phyloP scores from a whole-genome alignment of 2,113 vertebrate species.

The Megaleporinus macrocephalus region DNA sequence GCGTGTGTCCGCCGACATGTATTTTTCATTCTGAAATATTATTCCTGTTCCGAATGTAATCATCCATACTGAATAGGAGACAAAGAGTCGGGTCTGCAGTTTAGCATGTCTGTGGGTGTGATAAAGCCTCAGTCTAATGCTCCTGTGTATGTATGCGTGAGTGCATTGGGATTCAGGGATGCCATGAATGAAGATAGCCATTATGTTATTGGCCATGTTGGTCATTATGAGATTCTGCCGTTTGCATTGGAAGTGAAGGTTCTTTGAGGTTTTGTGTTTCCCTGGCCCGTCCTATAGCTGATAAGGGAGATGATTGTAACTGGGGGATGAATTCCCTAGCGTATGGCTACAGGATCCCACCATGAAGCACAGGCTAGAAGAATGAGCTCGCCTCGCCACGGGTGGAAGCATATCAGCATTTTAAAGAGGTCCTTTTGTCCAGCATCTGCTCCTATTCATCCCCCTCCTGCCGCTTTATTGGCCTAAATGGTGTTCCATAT shows the following conservation, averaged over 20 bases:
- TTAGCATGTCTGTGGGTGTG: slow-evolving; percentile 29
- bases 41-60: slow-evolving; percentile 40
- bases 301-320: slow-evolving; percentile 42
- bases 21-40: slow-evolving; percentile 27
- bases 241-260: slow-evolving; percentile 18
- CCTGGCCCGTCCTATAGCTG: slow-evolving; percentile 14
- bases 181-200: neutral
- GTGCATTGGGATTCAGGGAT: neutral
- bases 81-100: slow-evolving; percentile 28
- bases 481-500: slow-evolving; percentile 46
- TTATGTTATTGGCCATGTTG: slow-evolving; percentile 31
- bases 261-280: slow-evolving; percentile 30
- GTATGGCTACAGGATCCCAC: slow-evolving; percentile 20
- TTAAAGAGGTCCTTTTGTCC: slow-evolving; percentile 52
- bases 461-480: slow-evolving; percentile 47
- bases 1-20: neutral
- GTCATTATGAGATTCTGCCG: slow-evolving; percentile 32
- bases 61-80: slow-evolving; percentile 39
- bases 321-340: slow-evolving; percentile 27
- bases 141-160: neutral
- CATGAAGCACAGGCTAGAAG: slow-evolving; percentile 33
- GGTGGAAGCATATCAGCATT: slow-evolving; percentile 52
- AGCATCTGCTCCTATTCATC: slow-evolving; percentile 34
- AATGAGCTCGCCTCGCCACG: slow-evolving; percentile 49
- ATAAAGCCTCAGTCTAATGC: slow-evolving; percentile 29